Conservation (phyloP, 2,113 vertebrate genomes). For the Greenwoodochromis staneri region DNA sequence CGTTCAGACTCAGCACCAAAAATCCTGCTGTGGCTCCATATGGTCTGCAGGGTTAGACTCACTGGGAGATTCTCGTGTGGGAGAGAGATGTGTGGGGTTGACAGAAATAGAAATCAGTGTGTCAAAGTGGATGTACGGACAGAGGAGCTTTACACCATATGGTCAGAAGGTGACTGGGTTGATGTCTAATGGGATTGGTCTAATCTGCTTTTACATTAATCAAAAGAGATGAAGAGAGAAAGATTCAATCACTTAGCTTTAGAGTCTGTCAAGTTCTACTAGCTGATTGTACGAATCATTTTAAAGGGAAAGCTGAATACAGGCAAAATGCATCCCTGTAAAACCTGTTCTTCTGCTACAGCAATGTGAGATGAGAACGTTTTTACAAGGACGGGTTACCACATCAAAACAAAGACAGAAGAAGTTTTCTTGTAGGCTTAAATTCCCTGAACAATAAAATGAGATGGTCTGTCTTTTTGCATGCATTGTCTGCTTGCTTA, state of each 20-base stretch:
- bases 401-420: neutral
- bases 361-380: neutral
- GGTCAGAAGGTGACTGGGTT: conserved; percentile 46
- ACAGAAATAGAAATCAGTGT: conserved; percentile 23
- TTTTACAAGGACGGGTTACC: neutral
- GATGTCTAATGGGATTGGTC: conserved; percentile 49
- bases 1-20: neutral
- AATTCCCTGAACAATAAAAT: neutral
- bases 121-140: neutral
- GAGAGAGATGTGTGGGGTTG: neutral
- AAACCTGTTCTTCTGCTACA: neutral
- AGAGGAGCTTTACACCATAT: conserved; percentile 27
- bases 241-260: neutral
- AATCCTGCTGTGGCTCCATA: conserved; percentile 16
- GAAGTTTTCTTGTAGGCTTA: neutral
- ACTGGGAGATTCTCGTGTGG: neutral
- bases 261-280: neutral
- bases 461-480: neutral
- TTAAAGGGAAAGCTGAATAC: neutral
- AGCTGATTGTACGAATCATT: neutral
- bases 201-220: conserved; percentile 45
- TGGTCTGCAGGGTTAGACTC: conserved; percentile 6
- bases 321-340: neutral
- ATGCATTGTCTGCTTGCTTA: neutral
- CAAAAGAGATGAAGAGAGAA: neutral